Percentiles rank a stretch among this genome's conserved stretches.
Evolutionary conservation across 2,888 invertebrate species (phyloP).

Genomic region (Prostheceraeus crozeri): DNA sequence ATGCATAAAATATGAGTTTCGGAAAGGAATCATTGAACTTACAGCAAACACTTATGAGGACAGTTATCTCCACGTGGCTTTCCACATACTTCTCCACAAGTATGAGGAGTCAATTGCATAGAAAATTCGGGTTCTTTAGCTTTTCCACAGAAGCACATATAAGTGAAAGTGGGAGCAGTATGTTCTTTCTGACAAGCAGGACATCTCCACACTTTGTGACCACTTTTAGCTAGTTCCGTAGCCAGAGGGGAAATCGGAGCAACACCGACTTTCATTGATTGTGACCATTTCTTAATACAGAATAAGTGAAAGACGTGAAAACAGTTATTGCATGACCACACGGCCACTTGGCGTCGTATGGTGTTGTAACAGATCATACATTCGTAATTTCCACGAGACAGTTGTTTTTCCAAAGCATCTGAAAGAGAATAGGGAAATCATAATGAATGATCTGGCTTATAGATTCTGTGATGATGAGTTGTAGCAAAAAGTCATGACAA

Average conservation of each 20-base stretch:
- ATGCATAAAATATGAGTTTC: too few relatives aligned
- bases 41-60: slow-evolving; percentile 64
- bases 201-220: slow-evolving; percentile 75
- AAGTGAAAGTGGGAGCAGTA: slow-evolving; percentile 45
- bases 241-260: slow-evolving; percentile 5
- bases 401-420: slow-evolving; percentile 66
- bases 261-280: slow-evolving; percentile 35
- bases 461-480: too few relatives aligned
- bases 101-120: slow-evolving; percentile 64
- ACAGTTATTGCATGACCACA: slow-evolving; percentile 85
- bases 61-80: slow-evolving; percentile 58
- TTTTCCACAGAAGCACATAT: slow-evolving; percentile 79
- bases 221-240: too few relatives aligned
- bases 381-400: slow-evolving; percentile 73
- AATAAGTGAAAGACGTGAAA: slow-evolving; percentile 82
- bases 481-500: too few relatives aligned
- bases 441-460: too few relatives aligned
- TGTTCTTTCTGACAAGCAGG: slow-evolving; percentile 84
- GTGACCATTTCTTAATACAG: slow-evolving; percentile 83
- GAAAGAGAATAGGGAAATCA: neutral
- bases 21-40: too few relatives aligned
- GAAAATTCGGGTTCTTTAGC: slow-evolving; percentile 63
- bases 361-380: slow-evolving; percentile 88
- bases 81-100: slow-evolving; percentile 80
- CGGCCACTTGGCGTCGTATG: slow-evolving; percentile 69